Evolutionary conservation across 2,113 vertebrate species (phyloP).

Genomic region (Microcebus lehilahytsara): DNA sequence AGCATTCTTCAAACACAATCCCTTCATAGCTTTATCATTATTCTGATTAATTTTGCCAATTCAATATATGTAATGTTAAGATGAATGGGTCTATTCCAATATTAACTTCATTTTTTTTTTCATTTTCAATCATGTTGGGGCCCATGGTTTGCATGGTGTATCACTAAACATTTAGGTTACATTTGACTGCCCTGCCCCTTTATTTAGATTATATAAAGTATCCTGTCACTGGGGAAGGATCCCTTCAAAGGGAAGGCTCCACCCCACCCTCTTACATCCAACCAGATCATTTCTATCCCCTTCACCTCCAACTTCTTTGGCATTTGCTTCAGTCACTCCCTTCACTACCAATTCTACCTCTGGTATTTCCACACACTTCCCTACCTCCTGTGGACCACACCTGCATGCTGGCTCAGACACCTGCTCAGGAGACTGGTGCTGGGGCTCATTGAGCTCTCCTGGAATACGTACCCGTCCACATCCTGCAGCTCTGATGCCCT

Average conservation of each 20-base stretch:
- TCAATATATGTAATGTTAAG: neutral
- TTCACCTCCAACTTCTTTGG: constrained; percentile 98
- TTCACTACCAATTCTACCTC: constrained; percentile 99
- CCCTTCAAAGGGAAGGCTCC: constrained; percentile 87
- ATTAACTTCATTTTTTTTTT: neutral
- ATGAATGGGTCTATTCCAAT: neutral
- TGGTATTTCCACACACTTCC: constrained; percentile 99
- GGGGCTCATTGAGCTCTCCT: constrained; percentile 95
- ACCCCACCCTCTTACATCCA: constrained; percentile 83
- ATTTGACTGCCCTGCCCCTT: neutral
- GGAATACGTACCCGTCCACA: constrained; percentile 98
- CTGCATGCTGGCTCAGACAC: constrained; percentile 91
- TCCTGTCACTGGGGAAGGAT: constrained; percentile 90
- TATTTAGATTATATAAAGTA: constrained; percentile 54
- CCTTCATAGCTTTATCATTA: neutral
- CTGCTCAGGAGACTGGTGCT: constrained; percentile 95
- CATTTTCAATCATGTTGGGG: neutral
- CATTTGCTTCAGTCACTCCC: constrained; percentile 95
- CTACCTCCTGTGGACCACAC: constrained; percentile 95
- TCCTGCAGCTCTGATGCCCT: constrained; percentile 91
- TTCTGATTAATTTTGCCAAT: neutral
- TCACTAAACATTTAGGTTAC: neutral
- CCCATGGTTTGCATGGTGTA: neutral
- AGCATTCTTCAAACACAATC: neutral
- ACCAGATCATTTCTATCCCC: constrained; percentile 91